Evolutionary conservation across 2,888 invertebrate species (phyloP).

Genomic region (Stramonita haemastoma): DNA sequence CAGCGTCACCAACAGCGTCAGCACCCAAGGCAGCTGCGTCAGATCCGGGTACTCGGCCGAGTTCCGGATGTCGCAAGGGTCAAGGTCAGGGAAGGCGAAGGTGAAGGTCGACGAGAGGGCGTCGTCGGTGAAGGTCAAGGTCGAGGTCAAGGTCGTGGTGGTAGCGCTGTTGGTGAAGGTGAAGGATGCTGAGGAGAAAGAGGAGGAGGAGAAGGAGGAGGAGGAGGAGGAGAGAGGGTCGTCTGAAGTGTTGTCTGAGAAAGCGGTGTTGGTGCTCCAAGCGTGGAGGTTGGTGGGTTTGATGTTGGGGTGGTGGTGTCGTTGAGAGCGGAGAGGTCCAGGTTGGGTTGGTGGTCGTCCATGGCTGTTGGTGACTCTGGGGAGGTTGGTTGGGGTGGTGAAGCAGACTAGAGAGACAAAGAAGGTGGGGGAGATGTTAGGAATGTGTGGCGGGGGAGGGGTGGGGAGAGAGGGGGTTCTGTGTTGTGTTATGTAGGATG

Average conservation of each 20-base stretch:
- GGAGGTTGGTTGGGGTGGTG: too few relatives aligned
- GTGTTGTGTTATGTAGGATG: too few relatives aligned
- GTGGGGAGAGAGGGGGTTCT: too few relatives aligned
- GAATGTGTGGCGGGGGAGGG: too few relatives aligned
- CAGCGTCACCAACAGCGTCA: conserved; percentile 67
- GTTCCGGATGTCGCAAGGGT: conserved; percentile 39
- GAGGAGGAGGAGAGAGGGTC: background rate
- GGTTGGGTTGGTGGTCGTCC: background rate
- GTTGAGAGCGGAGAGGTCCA: background rate
- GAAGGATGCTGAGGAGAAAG: background rate
- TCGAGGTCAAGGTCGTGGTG: background rate
- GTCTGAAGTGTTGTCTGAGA: background rate
- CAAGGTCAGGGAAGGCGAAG: conserved; percentile 7
- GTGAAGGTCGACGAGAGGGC: background rate
- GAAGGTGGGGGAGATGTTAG: too few relatives aligned
- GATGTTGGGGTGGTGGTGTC: background rate
- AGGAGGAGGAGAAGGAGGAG: background rate
- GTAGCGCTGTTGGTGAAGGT: background rate
- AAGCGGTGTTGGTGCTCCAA: background rate
- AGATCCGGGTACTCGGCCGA: conserved; percentile 61
- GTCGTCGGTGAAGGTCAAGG: background rate
- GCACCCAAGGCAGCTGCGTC: conserved; percentile 73
- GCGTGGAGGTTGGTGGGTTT: background rate
- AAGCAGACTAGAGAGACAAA: too few relatives aligned
- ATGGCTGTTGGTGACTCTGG: background rate